These are phyloP conservation scores for Fulica atra DNA, from an alignment of 2,113 vertebrate genomes.

Conservation along the genomic window DNA sequence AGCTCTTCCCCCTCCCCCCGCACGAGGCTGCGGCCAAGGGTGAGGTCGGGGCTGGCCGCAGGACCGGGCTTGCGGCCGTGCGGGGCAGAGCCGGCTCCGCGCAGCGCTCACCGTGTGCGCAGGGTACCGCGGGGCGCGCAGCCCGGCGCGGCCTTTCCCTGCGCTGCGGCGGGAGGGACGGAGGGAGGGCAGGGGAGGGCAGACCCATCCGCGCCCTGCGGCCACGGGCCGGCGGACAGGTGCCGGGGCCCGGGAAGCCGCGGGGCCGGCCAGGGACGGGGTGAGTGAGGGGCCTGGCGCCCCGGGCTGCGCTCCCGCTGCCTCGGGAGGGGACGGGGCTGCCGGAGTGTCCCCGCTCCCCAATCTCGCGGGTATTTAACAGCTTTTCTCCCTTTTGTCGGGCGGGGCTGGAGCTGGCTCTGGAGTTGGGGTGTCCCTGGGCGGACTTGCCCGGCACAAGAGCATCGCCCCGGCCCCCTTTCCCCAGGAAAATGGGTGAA, in stretches of 20 bases:
- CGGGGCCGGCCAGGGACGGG: too few species aligned
- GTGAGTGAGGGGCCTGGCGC: neutral
- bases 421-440: accelerated
- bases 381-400: too few species aligned
- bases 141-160: neutral
- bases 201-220: too few species aligned
- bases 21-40: neutral
- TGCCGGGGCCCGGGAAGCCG: neutral
- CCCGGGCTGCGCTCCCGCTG: too few species aligned
- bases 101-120: neutral
- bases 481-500: accelerated
- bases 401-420: neutral
- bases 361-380: accelerated
- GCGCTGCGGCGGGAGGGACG: neutral
- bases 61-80: neutral
- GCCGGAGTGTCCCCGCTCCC: neutral
- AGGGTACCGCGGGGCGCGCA: neutral
- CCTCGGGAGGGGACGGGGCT: neutral
- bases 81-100: neutral
- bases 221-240: neutral
- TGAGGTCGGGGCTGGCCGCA: neutral
- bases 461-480: too few species aligned
- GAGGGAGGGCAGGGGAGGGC: too few species aligned
- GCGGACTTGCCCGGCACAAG: neutral
- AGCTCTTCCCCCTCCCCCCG: too few species aligned